phyloP scores from a whole-genome alignment of 2,888 invertebrate genomes.

The Andrena haemorrhoa region DNA sequence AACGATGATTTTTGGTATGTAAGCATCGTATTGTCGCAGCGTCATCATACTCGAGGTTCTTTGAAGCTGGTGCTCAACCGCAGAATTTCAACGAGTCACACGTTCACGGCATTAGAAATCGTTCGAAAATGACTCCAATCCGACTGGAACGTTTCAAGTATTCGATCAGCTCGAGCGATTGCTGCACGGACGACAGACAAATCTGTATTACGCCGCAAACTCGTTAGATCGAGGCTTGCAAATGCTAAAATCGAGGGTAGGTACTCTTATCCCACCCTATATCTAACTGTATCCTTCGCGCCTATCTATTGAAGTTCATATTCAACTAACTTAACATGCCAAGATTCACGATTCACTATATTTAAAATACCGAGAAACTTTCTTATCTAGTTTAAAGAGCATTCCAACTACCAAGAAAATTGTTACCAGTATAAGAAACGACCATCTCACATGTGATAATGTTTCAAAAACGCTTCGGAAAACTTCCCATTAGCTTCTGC shows the following conservation, averaged over 20 bases:
- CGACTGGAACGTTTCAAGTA: neutral
- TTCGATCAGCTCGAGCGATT: neutral
- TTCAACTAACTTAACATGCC: constrained; percentile 16
- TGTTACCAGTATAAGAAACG: too few relatives aligned
- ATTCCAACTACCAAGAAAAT: too few relatives aligned
- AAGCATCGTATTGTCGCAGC: constrained; percentile 21
- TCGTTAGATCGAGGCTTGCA: constrained; percentile 65
- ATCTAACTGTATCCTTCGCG: constrained; percentile 14
- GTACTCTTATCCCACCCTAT: neutral
- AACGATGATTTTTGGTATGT: constrained; percentile 23
- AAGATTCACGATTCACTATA: neutral
- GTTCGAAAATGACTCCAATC: neutral
- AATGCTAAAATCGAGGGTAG: constrained; percentile 33
- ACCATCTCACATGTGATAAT: too few relatives aligned
- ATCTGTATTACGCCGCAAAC: constrained; percentile 48
- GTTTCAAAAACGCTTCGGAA: too few relatives aligned
- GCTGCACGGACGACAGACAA: constrained; percentile 14
- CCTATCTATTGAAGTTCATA: constrained; percentile 1
- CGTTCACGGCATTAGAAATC: neutral
- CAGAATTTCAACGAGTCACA: constrained; percentile 22
- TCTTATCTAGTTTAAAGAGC: too few relatives aligned
- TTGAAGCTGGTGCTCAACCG: neutral
- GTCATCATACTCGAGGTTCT: constrained; percentile 31
- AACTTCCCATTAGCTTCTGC: too few relatives aligned
- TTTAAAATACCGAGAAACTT: too few relatives aligned